These are phyloP conservation scores for Perca fluviatilis DNA, from an alignment of 2,113 vertebrate species.

Conservation along the genomic window DNA sequence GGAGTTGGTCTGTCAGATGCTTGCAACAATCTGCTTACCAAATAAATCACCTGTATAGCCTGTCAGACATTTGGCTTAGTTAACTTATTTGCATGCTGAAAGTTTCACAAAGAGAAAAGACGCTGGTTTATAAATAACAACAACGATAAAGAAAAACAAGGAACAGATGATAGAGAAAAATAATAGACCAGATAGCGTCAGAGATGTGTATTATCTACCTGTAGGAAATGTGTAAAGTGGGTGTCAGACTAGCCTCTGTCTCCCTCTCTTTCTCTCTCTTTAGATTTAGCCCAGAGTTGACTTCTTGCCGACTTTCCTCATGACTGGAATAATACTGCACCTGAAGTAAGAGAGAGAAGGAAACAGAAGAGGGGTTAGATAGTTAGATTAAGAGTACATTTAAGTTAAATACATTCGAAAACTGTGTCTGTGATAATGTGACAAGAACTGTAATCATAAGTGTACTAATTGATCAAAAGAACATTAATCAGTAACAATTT, in stretches of 20 bases:
- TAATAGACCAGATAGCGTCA: background rate
- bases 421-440: background rate
- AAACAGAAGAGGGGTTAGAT: background rate
- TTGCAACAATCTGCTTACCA: background rate
- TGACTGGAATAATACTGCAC: constrained; percentile 48
- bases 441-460: background rate
- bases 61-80: background rate
- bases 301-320: constrained; percentile 45
- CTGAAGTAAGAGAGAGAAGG: constrained; percentile 25
- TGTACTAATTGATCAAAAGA: background rate
- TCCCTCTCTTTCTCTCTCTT: constrained; percentile 23
- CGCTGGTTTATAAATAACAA: background rate
- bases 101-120: background rate
- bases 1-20: too few species aligned
- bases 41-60: background rate
- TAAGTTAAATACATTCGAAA: background rate
- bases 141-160: background rate
- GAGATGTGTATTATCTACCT: constrained; percentile 35
- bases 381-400: background rate
- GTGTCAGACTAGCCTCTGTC: constrained; percentile 9
- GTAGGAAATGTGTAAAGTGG: constrained; percentile 50
- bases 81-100: background rate
- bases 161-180: background rate
- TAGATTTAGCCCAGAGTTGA: constrained; percentile 39
- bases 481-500: background rate